Evolutionary conservation across 2,888 invertebrate genomes (phyloP), one percentile per base, ranked within the genome.

Genomic region (Thera britannica): DNA sequence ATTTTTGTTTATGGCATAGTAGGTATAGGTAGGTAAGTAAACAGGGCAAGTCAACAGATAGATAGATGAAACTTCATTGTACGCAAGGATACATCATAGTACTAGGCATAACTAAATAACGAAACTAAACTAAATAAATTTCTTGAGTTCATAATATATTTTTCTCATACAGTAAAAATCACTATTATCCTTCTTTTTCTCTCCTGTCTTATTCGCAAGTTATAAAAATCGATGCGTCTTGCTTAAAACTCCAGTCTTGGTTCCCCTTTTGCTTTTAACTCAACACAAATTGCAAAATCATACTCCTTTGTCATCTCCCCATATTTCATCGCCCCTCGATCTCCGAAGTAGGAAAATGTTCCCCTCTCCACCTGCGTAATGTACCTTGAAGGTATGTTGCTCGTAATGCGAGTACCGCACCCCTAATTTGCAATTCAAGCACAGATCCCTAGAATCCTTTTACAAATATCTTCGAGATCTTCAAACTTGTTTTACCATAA

Each of bases 271-370:
- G 23, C 52, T 34, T 7, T 46, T 2, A 9, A 46, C 9, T 51
- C n/a, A 52, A 52, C 56, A 41, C 62, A 63, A 63, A 69, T 62
- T 51, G 52, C 34, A 63, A 66, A 63, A 60, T 57, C 62, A 62
- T 59, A 41, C 48, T 36, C 62, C 11, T 52, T 66, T 66, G 65
- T 66, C 54, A 35, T 65, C 62, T 46, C 59, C 65, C 68, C 68
- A 44, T 56, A 44, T 54, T 60, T 48, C 48, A 57, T 61, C 63
- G 34, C 70, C 66, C 70, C 61, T 70, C 60, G 62, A 70, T 54
- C 59, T 59, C 9, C 11, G 46, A 44, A 51, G 41, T 23, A 35
- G 41, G 6, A 41, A 46, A 59, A 56, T 34, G 51, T 44, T 54
- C 61, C 38, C n/a, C 38, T 44, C 11, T 44, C 6, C 55, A 69